Conservation (phyloP, 2,113 vertebrate genomes). For the Bos indicus region DNA sequence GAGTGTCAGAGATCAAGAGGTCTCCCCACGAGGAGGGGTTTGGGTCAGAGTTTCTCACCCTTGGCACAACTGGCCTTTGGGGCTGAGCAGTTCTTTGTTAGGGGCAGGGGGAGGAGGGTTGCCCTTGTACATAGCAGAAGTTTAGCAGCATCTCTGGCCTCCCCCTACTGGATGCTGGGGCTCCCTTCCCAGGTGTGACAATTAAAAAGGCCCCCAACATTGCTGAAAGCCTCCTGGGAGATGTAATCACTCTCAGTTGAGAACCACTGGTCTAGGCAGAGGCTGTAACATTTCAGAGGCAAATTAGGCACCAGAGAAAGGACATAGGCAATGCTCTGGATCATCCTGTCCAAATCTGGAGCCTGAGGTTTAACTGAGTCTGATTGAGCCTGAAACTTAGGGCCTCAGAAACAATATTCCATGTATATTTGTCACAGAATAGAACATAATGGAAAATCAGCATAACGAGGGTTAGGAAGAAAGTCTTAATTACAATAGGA, state of each 20-base stretch:
- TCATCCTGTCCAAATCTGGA: background rate
- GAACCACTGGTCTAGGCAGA: background rate
- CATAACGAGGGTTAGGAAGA: background rate
- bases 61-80: background rate
- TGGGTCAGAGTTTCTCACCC: background rate
- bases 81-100: background rate
- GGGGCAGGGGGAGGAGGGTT: background rate
- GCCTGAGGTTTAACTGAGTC: background rate
- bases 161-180: background rate
- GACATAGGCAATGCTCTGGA: background rate
- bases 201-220: background rate
- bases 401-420: background rate
- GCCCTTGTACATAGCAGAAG: fast-evolving
- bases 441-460: background rate
- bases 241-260: background rate
- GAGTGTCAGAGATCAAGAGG: background rate
- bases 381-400: background rate
- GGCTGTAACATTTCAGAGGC: background rate
- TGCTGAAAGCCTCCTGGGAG: background rate
- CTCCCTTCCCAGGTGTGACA: background rate
- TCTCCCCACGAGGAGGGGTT: background rate
- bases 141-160: background rate
- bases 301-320: background rate
- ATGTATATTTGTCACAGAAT: background rate
- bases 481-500: background rate